These are phyloP conservation scores for Xestia ashworthii DNA, from an alignment of 2,888 invertebrate species.

Conservation along the genomic window DNA sequence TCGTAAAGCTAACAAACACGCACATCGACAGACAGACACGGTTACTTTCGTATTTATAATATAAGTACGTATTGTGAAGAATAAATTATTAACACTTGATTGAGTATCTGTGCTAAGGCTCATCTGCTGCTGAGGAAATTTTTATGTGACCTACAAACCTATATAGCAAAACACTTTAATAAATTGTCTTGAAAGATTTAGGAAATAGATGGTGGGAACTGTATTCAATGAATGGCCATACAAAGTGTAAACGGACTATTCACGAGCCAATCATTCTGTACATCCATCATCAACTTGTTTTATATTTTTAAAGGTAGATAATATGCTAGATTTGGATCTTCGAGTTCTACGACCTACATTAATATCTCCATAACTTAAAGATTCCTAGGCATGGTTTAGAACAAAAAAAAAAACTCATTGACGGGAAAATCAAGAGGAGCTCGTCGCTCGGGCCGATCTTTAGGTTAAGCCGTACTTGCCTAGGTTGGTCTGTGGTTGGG, in stretches of 20 bases:
- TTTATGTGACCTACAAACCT: conserved; percentile 30
- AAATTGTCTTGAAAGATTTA: background rate
- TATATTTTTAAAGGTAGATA: too few species aligned
- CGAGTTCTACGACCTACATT: too few species aligned
- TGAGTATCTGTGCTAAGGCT: conserved; percentile 18
- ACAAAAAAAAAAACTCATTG: too few species aligned
- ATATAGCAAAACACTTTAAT: background rate
- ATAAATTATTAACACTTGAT: conserved; percentile 11
- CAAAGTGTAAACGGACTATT: background rate
- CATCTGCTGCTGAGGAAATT: conserved; percentile 4
- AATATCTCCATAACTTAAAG: too few species aligned
- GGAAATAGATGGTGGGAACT: background rate
- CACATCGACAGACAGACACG: background rate
- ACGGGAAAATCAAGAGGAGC: too few species aligned
- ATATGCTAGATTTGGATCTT: too few species aligned
- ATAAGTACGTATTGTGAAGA: background rate
- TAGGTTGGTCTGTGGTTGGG: too few species aligned
- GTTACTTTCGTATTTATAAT: background rate
- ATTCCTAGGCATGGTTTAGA: too few species aligned
- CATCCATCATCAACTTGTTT: background rate
- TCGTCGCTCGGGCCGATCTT: too few species aligned
- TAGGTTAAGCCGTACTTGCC: too few species aligned
- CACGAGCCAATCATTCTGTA: background rate
- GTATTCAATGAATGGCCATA: background rate
- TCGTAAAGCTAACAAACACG: background rate